Conservation (phyloP, 1,140 invertebrate genomes). For the Centruroides vittatus region DNA sequence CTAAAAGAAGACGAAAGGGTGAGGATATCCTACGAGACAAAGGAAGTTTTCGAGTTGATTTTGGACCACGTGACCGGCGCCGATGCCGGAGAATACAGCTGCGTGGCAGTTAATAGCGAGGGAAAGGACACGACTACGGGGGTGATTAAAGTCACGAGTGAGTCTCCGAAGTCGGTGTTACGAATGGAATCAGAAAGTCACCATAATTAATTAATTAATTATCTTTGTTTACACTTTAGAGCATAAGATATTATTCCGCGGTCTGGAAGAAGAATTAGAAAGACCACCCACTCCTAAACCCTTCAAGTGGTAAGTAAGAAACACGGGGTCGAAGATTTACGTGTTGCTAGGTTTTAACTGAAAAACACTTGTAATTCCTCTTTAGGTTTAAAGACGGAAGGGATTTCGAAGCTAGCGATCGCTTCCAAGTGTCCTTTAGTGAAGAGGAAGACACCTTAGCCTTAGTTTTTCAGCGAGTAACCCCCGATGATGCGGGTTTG, state of each 20-base stretch:
- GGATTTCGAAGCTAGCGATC: constrained; percentile 76
- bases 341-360: too few relatives aligned
- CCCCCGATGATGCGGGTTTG: constrained; percentile 78
- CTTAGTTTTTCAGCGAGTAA: constrained; percentile 83
- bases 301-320: constrained; percentile 50
- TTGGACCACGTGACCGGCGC: constrained; percentile 60
- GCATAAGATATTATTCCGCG: constrained; percentile 64
- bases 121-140: constrained; percentile 63
- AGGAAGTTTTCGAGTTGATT: constrained; percentile 77
- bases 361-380: background rate
- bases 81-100: constrained; percentile 80
- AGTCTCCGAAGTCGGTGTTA: constrained; percentile 8
- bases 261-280: constrained; percentile 38
- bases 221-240: constrained; percentile 30
- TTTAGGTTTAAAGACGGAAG: constrained; percentile 65
- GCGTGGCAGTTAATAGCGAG: constrained; percentile 66
- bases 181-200: background rate
- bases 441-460: constrained; percentile 84
- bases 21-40: constrained; percentile 51
- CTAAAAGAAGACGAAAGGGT: constrained; percentile 55
- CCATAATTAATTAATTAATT: background rate
- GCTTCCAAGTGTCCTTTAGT: constrained; percentile 80
- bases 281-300: constrained; percentile 48
- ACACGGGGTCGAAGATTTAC: too few relatives aligned
- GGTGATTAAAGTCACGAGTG: constrained; percentile 59